Base-by-base conservation (phyloP, 2,888 invertebrate species). In the Caenorhabditis parvicauda region DNA sequence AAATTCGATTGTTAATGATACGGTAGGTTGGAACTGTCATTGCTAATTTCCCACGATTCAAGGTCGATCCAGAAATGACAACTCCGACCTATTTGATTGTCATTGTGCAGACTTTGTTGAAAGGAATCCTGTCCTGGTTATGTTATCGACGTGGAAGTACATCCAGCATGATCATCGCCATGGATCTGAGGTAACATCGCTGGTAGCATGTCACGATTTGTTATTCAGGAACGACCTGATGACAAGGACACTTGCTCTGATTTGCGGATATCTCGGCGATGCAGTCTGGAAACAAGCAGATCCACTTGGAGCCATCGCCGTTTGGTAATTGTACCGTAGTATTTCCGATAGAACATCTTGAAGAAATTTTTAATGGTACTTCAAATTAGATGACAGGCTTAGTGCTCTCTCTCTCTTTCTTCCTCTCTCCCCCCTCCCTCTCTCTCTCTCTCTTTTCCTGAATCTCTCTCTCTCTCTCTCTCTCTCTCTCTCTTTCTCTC, bases 281-380 rank as follows among this genome's bases (percentile, higher is more conserved):
- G 56, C 65, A 19, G 69, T 64, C 42, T 82, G 83, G 74, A 74
- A 76, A 17, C 83, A 79, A 57, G 79, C 83, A 2, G 84, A 84
- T 67, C 84, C 84, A 3, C 62, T 82, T 19, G 84, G 84, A 17
- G 84, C 84, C 25, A 82, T 84, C 5, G 39, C 82, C 2, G 75
- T 79, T 5, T 76, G 77, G n/a, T n/a, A n/a, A 72, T 75, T n/a
- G n/a, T n/a, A n/a, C n/a, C n/a, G n/a, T n/a, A n/a, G n/a, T n/a
- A n/a, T n/a, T n/a, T n/a, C n/a, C n/a, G n/a, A n/a, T n/a, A n/a
- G n/a, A n/a, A n/a, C n/a, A n/a, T n/a, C n/a, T n/a, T n/a, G n/a
- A n/a, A n/a, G n/a, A n/a, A n/a, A n/a, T n/a, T n/a, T n/a, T n/a
- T n/a, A n/a, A n/a, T n/a, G n/a, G n/a, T n/a, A n/a, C n/a, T n/a